Base-by-base conservation (phyloP, 2,797 vertebrate genomes). In the Chelon labrosus region DNA sequence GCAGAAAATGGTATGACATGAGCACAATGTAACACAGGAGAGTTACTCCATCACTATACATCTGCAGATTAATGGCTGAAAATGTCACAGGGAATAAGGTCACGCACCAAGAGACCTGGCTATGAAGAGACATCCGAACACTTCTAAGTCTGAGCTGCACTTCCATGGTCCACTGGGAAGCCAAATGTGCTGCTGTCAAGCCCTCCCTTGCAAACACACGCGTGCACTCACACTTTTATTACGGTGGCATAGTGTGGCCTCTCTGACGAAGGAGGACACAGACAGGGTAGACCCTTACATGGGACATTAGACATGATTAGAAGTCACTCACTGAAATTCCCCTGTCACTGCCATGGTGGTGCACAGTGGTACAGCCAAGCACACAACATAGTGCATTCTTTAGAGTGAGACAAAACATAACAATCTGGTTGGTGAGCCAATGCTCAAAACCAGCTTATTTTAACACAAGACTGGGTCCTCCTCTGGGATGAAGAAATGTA, bases 11-110 rank as follows among this genome's bases (percentile, higher is more conserved):
- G 83, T 82, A 87, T 56, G 85, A 90, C 91, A 90, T 27, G 74
- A 87, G 84, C 85, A 88, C 85, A 90, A 84, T 84, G 87, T 88
- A 89, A 87, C 88, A 77, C 85, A 79, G 72, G 82, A 92, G 84
- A 85, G 89, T 82, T 73, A 89, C 90, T 94, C 90, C 83, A 91
- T 93, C 92, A 91, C 88, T 79, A 56, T 77, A 85, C 31, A 84
- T 90, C 88, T 71, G 87, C 78, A 94, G 92, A 94, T 94, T 94
- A 93, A 94, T 94, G 92, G 87, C 89, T 85, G 86, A 88, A 95
- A 95, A 94, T 94, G 92, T 93, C 92, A 93, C 85, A 57, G 90
- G 89, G 91, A 94, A 94, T 94, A 95, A 94, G 93, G 93, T 93
- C 92, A 88, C 16, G 79, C 84, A 65, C 89, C 85, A 73, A 89